Percentiles rank a stretch among this genome's conserved stretches.
These are phyloP conservation scores for Acleris emargana DNA, from an alignment of 2,888 invertebrate species.

Conservation along the genomic window DNA sequence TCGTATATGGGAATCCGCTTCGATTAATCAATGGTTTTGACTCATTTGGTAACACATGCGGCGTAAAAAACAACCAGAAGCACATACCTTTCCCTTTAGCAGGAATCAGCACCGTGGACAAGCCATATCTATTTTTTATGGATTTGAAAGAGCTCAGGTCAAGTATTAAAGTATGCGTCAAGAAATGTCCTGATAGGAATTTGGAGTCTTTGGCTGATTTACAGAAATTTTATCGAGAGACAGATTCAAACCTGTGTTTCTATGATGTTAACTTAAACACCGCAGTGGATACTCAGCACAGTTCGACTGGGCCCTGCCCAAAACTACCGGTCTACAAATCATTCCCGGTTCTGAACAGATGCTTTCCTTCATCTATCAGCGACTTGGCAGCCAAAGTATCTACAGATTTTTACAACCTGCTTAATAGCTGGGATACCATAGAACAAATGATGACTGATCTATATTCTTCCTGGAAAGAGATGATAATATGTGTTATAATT, in stretches of 20 bases:
- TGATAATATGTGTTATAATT: constrained; percentile 90
- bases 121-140: constrained; percentile 92
- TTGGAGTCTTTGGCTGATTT: constrained; percentile 87
- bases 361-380: constrained; percentile 90
- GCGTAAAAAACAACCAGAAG: constrained; percentile 90
- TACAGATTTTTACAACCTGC: constrained; percentile 89
- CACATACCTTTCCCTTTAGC: constrained; percentile 89
- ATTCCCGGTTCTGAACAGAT: constrained; percentile 92
- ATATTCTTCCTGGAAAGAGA: constrained; percentile 94
- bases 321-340: constrained; percentile 90
- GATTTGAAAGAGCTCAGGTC: constrained; percentile 89
- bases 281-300: constrained; percentile 69
- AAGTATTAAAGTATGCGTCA: constrained; percentile 94
- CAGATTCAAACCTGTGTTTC: constrained; percentile 90
- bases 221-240: constrained; percentile 87
- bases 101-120: constrained; percentile 91
- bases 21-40: constrained; percentile 95
- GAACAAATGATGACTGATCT: constrained; percentile 95
- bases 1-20: constrained; percentile 93
- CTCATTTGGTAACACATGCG: constrained; percentile 97
- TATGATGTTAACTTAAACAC: constrained; percentile 86
- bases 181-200: constrained; percentile 90
- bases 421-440: constrained; percentile 94
- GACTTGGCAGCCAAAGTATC: constrained; percentile 86
- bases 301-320: constrained; percentile 90